These are phyloP conservation scores for Manacus vitellinus DNA, from an alignment of 2,113 vertebrate genomes.

Conservation along the genomic window DNA sequence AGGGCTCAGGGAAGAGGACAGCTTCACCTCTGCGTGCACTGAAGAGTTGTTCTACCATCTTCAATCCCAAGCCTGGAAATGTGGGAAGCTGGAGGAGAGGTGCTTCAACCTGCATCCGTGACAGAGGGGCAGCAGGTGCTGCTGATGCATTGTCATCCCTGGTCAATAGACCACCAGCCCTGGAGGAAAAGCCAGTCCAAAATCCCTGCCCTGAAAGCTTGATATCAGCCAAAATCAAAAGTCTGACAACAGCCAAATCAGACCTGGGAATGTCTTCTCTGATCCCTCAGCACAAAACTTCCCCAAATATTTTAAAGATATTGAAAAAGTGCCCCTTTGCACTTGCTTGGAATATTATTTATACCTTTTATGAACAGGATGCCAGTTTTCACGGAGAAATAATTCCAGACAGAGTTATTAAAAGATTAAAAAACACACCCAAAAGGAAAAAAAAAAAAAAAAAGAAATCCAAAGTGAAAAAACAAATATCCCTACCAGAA, in stretches of 20 bases:
- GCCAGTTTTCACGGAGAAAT: constrained; percentile 10
- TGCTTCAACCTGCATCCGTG: not conserved
- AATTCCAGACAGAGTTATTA: constrained; percentile 26
- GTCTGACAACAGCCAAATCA: not conserved
- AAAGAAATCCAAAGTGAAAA: not conserved
- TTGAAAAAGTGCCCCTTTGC: not conserved
- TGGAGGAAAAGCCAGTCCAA: not conserved
- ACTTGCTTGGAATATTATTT: not conserved
- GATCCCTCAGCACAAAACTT: not conserved
- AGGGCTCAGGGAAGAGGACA: not conserved
- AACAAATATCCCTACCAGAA: constrained; percentile 41
- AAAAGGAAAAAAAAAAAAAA: not conserved
- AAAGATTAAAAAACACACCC: constrained; percentile 42
- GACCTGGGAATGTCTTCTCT: not conserved
- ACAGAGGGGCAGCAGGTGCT: not conserved
- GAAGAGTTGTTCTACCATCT: not conserved
- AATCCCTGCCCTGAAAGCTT: not conserved
- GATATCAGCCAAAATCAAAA: not conserved
- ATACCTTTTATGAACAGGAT: not conserved
- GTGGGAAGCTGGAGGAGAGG: not conserved
- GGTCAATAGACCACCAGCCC: not conserved
- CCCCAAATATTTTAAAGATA: not conserved
- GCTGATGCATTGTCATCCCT: too few relatives aligned
- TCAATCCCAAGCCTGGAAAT: not conserved
- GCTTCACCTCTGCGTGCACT: not conserved